These are phyloP conservation scores for Cochlearius cochlearius DNA, from an alignment of 2,113 vertebrate genomes.

Conservation along the genomic window DNA sequence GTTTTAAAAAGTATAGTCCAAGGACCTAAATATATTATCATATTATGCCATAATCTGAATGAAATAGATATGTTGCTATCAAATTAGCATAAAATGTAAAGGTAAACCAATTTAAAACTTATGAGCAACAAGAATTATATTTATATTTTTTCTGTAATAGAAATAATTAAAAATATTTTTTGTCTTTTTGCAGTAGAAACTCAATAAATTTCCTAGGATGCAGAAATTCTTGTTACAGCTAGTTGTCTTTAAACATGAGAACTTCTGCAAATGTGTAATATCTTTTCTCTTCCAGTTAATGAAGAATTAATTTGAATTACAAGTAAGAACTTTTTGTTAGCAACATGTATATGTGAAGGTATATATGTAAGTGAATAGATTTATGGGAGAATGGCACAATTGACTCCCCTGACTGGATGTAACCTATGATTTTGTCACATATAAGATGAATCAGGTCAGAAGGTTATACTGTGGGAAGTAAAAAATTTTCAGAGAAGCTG, in stretches of 20 bases:
- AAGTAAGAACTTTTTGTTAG: neutral
- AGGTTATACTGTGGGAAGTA: neutral
- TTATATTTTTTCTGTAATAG: neutral
- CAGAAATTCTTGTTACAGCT: neutral
- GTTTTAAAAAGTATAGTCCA: neutral
- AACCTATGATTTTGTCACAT: neutral
- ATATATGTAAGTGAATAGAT: neutral
- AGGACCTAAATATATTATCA: neutral
- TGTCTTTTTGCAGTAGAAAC: neutral
- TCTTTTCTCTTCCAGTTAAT: neutral
- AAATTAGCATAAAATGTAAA: neutral
- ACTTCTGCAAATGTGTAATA: neutral
- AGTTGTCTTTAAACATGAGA: neutral
- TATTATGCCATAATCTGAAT: neutral
- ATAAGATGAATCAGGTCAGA: neutral
- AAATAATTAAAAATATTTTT: neutral
- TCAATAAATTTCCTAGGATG: neutral
- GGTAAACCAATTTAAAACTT: neutral
- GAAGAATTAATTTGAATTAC: neutral
- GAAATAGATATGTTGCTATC: neutral
- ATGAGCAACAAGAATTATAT: neutral
- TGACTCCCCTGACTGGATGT: neutral
- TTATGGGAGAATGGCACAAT: neutral
- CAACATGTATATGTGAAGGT: neutral
- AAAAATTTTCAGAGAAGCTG: neutral